A percentile compares a stretch with the other conserved stretches of the same genome.
Conservation (phyloP, 2,797 vertebrate species). For the Lacerta agilis region DNA sequence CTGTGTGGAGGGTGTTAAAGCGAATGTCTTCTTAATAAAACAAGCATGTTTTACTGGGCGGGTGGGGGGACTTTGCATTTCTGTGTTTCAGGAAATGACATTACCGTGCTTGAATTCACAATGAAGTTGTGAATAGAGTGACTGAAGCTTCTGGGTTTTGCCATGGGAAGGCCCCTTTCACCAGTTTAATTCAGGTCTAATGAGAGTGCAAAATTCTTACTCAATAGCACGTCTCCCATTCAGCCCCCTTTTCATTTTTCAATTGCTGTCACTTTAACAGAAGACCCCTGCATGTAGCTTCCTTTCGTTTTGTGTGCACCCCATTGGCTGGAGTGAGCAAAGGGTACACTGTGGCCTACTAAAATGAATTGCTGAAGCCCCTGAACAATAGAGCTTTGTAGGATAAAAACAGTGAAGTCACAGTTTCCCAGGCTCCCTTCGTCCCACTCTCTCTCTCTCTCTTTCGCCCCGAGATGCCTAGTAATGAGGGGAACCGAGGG, state of each 20-base stretch:
- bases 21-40: constrained; percentile 41
- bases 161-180: constrained; percentile 63
- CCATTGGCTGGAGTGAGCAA: constrained; percentile 61
- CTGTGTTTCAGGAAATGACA: constrained; percentile 72
- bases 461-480: constrained; percentile 67
- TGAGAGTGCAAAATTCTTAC: constrained; percentile 60
- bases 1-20: not conserved
- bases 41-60: constrained; percentile 27
- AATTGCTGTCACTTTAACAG: constrained; percentile 75
- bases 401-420: constrained; percentile 67
- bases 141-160: constrained; percentile 39
- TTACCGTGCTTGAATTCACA: constrained; percentile 73
- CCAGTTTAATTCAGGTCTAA: constrained; percentile 65
- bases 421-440: constrained; percentile 82
- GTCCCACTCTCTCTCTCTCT: constrained; percentile 13
- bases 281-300: constrained; percentile 69
- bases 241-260: constrained; percentile 72
- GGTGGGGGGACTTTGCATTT: constrained; percentile 45
- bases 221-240: constrained; percentile 61
- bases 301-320: constrained; percentile 64
- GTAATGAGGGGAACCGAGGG: constrained; percentile 59
- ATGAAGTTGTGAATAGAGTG: constrained; percentile 67
- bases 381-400: constrained; percentile 80
- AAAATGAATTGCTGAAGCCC: constrained; percentile 75
- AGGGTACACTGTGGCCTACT: constrained; percentile 76